phyloP scores from a whole-genome alignment of 2,888 invertebrate species.

The Calameuta filiformis region DNA sequence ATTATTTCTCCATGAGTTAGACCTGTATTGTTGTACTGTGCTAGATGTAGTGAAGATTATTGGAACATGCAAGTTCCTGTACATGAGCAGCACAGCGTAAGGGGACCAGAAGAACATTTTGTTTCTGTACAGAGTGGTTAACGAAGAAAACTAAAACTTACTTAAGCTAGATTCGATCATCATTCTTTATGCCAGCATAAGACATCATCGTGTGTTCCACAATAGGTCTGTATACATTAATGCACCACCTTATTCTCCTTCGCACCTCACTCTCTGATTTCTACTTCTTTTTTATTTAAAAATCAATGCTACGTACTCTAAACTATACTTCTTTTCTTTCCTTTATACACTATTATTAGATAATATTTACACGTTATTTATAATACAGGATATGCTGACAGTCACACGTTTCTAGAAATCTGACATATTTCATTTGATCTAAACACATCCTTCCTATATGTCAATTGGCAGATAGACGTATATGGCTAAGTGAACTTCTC shows the following conservation, averaged over 20 bases:
- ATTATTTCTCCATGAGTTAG: background rate
- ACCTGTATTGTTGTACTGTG: too few species aligned
- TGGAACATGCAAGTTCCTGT: background rate
- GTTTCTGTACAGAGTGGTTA: background rate
- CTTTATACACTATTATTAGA: conserved; percentile 51
- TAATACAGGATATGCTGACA: conserved; percentile 51
- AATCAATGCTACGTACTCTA: conserved; percentile 33
- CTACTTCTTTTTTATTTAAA: conserved; percentile 29
- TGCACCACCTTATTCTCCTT: background rate
- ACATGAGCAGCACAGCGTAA: background rate
- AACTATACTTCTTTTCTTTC: conserved; percentile 27
- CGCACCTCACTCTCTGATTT: conserved; percentile 13
- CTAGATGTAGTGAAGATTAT: background rate
- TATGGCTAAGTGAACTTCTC: background rate
- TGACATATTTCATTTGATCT: conserved; percentile 21
- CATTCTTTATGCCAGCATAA: conserved; percentile 22
- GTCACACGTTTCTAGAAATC: conserved; percentile 20
- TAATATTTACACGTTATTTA: conserved; percentile 51
- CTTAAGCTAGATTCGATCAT: conserved; percentile 5
- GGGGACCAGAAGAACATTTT: background rate
- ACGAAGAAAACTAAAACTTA: background rate
- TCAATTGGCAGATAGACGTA: background rate
- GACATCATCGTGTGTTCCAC: conserved; percentile 25
- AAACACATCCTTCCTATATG: background rate
- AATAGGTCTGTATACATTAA: conserved; percentile 7